Conservation (phyloP, 2,888 invertebrate genomes). For the Pogonocherus hispidulus region DNA sequence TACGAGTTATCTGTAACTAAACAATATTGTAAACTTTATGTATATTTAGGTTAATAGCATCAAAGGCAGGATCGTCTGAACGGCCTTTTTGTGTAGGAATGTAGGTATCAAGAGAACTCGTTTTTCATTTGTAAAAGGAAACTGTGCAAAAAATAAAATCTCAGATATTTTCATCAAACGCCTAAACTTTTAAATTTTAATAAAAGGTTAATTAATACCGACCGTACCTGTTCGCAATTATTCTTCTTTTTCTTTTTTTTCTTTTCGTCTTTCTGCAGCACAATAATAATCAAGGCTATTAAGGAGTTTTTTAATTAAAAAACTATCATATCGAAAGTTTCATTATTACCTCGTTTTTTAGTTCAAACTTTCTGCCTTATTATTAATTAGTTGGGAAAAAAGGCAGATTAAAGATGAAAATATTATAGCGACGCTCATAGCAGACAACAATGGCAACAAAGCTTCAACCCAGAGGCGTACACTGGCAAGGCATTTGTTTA, state of each 20-base stretch:
- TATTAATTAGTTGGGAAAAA: constrained; percentile 8
- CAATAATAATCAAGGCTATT: constrained; percentile 21
- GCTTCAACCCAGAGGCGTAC: not conserved
- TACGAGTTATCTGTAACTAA: no score
- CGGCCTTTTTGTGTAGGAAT: no score
- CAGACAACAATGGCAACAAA: not conserved
- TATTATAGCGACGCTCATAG: not conserved
- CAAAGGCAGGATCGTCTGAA: no score
- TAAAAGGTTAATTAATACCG: constrained; percentile 16
- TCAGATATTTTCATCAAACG: not conserved
- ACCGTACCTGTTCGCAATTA: constrained; percentile 8
- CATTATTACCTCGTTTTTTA: constrained; percentile 13
- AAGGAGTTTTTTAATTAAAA: constrained; percentile 22
- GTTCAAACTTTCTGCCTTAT: not conserved
- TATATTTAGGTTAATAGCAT: no score
- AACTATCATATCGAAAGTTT: not conserved
- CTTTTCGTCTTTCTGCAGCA: not conserved
- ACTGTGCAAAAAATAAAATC: no score
- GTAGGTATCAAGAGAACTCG: no score
- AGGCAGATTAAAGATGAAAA: not conserved
- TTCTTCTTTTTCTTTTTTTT: constrained; percentile 4
- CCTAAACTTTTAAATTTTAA: constrained; percentile 6
- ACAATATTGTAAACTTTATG: no score
- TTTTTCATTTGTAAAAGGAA: no score
- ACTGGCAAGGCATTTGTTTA: no score